Evolutionary conservation across 2,113 vertebrate genomes (phyloP).

Genomic region (Dicerorhinus sumatrensis): DNA sequence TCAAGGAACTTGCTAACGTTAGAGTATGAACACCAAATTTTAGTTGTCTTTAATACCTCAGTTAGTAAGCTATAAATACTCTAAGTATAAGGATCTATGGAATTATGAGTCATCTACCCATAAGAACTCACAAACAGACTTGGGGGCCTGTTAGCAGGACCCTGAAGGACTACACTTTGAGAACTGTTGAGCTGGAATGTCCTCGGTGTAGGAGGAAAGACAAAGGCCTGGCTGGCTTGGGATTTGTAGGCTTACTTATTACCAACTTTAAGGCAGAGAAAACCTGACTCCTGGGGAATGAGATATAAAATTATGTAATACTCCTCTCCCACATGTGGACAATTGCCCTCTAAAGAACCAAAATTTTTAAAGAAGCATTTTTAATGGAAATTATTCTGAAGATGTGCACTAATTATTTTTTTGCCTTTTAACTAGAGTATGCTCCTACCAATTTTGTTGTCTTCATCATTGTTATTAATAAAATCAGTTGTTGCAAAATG

Average conservation of each 20-base stretch:
- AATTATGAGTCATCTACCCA: background rate
- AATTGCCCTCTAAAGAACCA: background rate
- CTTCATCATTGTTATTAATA: conserved; percentile 58
- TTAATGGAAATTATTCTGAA: conserved; percentile 45
- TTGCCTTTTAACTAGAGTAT: conserved; percentile 52
- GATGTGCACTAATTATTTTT: conserved; percentile 27
- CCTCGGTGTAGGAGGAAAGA: background rate
- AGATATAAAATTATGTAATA: background rate
- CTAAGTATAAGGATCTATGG: background rate
- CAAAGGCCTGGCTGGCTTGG: background rate
- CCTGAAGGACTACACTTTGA: background rate
- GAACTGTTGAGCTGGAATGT: background rate
- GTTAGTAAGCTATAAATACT: background rate
- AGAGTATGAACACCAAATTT: background rate
- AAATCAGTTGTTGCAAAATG: conserved; percentile 53
- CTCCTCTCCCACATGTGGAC: background rate
- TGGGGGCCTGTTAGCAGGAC: background rate
- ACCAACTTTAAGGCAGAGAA: background rate
- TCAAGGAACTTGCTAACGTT: background rate
- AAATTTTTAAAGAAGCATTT: conserved; percentile 39
- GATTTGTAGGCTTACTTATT: background rate
- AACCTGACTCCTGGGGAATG: background rate
- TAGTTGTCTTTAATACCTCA: background rate
- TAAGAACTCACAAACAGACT: background rate
- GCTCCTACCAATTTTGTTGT: conserved; percentile 44